phyloP scores from a whole-genome alignment of 2,888 invertebrate genomes.

The Lycocerus yunnanus region DNA sequence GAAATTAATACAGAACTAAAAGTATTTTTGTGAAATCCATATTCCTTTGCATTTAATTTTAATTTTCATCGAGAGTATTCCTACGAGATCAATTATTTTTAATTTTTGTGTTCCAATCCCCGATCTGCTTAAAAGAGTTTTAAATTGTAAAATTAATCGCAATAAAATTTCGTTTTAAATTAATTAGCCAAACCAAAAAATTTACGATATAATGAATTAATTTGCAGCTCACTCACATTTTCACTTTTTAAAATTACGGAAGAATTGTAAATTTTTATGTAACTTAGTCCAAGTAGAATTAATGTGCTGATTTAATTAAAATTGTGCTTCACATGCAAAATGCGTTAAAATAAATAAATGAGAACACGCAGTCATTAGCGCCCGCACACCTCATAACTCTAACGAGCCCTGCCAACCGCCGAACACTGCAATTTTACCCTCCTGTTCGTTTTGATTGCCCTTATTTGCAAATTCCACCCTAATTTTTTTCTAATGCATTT shows the following conservation, averaged over 20 bases:
- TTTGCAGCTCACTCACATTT: background rate
- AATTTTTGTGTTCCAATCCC: background rate
- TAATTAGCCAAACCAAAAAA: background rate
- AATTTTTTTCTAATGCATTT: background rate
- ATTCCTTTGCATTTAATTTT: background rate
- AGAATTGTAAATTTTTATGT: background rate
- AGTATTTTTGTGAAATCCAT: background rate
- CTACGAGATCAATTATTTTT: background rate
- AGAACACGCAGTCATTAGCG: constrained; percentile 24
- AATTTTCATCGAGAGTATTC: background rate
- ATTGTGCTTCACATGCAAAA: constrained; percentile 26
- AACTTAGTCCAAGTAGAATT: background rate
- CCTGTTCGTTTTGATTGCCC: constrained; percentile 22
- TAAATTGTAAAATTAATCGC: background rate
- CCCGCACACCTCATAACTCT: constrained; percentile 26
- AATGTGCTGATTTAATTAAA: constrained; percentile 24
- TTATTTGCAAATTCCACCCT: constrained; percentile 28
- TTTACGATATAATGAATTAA: background rate
- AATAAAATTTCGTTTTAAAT: background rate
- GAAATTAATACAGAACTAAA: background rate
- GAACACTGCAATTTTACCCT: constrained; percentile 24
- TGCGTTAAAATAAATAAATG: constrained; percentile 33
- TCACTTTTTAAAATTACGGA: background rate
- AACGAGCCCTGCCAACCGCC: constrained; percentile 20
- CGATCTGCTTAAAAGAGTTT: background rate